Evolutionary conservation across 2,888 invertebrate genomes (phyloP).

Genomic region (Lottia gigantea): DNA sequence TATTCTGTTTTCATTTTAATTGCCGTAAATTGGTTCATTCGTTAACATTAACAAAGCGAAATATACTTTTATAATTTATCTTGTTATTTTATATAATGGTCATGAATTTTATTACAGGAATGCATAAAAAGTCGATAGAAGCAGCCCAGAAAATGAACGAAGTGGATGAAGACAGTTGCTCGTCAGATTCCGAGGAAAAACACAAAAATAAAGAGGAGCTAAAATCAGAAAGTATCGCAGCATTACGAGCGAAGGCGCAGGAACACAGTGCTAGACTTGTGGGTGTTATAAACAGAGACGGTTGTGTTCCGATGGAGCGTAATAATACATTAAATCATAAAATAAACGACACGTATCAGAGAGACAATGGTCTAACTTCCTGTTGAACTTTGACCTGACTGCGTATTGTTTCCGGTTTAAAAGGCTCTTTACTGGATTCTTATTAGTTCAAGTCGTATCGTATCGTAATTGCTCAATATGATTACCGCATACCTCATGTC

Average conservation of each 20-base stretch:
- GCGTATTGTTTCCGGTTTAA: too few species aligned
- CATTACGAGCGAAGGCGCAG: conserved; percentile 92
- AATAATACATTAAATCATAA: neutral
- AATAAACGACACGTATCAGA: neutral
- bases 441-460: too few species aligned
- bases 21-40: too few species aligned
- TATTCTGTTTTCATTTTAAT: too few species aligned
- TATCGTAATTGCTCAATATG: too few species aligned
- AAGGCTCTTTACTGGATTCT: too few species aligned
- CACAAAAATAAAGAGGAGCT: conserved; percentile 70
- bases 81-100: too few species aligned
- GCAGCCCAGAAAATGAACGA: conserved; percentile 96
- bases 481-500: too few species aligned
- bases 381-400: neutral
- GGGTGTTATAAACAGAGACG: conserved; percentile 43
- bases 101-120: conserved; percentile 76
- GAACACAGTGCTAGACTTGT: conserved; percentile 76
- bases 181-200: conserved; percentile 49
- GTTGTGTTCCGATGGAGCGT: conserved; percentile 1
- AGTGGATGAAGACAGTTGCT: conserved; percentile 75
- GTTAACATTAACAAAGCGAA: too few species aligned
- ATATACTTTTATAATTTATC: too few species aligned
- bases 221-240: conserved; percentile 91
- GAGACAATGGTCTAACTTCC: neutral
- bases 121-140: conserved; percentile 98